Evolutionary conservation across 1,140 invertebrate genomes (phyloP).

Genomic region (Mylabris phalerata): DNA sequence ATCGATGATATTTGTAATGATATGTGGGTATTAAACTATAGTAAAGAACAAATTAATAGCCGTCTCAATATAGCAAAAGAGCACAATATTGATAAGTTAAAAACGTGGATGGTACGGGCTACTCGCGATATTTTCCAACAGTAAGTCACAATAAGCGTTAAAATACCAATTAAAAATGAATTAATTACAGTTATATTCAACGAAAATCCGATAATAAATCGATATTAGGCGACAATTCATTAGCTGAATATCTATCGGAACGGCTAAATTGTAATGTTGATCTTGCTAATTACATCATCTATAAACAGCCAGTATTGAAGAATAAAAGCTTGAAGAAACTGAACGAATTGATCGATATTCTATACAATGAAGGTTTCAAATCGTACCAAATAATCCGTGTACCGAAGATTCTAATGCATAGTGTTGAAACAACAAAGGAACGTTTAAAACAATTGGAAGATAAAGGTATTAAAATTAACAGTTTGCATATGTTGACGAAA

Average conservation of each 20-base stretch:
- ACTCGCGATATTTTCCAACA: slow-evolving; percentile 41
- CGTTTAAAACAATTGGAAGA: slow-evolving; percentile 43
- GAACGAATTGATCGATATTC: slow-evolving; percentile 47
- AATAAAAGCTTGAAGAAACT: slow-evolving; percentile 46
- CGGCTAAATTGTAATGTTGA: slow-evolving; percentile 41
- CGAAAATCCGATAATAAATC: slow-evolving; percentile 41
- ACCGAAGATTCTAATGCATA: slow-evolving; percentile 47
- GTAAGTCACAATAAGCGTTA: slow-evolving; percentile 23
- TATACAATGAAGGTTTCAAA: slow-evolving; percentile 44
- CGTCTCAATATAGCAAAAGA: slow-evolving; percentile 41
- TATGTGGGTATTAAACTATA: slow-evolving; percentile 48
- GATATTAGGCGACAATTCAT: slow-evolving; percentile 42
- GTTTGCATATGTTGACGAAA: slow-evolving; percentile 45
- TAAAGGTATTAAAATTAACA: slow-evolving; percentile 40
- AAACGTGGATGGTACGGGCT: slow-evolving; percentile 52
- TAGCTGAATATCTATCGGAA: slow-evolving; percentile 45
- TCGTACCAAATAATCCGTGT: slow-evolving; percentile 43
- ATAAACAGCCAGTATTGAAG: slow-evolving; percentile 43
- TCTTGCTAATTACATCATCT: slow-evolving; percentile 40
- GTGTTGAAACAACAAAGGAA: slow-evolving; percentile 44
- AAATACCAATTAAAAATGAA: slow-evolving; percentile 4
- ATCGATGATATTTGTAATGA: slow-evolving; percentile 45
- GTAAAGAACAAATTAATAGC: slow-evolving; percentile 35
- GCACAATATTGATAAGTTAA: slow-evolving; percentile 43
- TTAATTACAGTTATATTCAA: slow-evolving; percentile 39